Base-by-base conservation (phyloP, 2,113 vertebrate species). In the Podarcis cretensis region DNA sequence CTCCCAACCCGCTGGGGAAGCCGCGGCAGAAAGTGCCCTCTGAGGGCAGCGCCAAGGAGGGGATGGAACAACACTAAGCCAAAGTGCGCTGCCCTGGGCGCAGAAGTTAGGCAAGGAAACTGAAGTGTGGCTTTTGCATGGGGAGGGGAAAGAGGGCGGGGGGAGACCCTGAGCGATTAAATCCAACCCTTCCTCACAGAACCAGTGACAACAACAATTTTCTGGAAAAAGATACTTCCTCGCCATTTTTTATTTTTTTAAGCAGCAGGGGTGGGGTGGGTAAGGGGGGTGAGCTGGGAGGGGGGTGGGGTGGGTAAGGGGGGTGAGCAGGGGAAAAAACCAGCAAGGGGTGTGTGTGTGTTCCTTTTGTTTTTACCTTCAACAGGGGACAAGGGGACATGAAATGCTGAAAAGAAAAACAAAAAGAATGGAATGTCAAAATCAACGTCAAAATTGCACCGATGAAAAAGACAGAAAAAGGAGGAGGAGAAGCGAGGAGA, bases 351-450 rank as follows among this genome's bases (percentile, higher is more conserved):
- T 43, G 35, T 35, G 35, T 35, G 16, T 1, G 37, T 54, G 48
- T 54, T 54, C 48, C 25, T 23, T 40, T 54, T 10, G 5, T 87
- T 96, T 96, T 97, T 97, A 97, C 96, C 97, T 97, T 97, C 96
- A 32, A 94, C 96, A 59, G 96, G 96, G 97, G 97, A 97, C 96
- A 97, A 95, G 40, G 96, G 96, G 92, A 96, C 96, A 97, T 97
- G 97, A 97, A 97, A 97, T 96, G 97, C 96, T 97, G 96, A 90
- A 97, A 97, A 93, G 93, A 90, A 96, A 96, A 96, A 93, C 92
- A 96, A 96, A 89, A 77, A 83, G 91, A 93, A 95, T 95, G 94
- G 94, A 94, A 90, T 92, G 95, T 96, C 93, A 96, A 96, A 83
- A 92, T 84, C 63, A 89, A 92, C 7, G 85, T 87, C 13, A 84